Conservation (phyloP, 2,888 invertebrate genomes). For the Periphyllus acericola region DNA sequence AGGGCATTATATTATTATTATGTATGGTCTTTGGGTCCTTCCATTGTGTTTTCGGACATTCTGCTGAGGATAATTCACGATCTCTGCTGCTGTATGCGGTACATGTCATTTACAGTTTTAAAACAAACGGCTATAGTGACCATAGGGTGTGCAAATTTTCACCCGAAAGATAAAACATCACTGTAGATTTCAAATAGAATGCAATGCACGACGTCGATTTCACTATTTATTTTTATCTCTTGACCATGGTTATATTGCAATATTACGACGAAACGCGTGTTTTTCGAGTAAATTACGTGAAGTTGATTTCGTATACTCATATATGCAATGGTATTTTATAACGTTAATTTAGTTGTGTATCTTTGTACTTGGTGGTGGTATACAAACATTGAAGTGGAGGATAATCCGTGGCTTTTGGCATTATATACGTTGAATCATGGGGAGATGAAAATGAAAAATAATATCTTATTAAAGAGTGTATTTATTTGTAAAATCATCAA, state of each 20-base stretch:
- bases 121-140: conserved; percentile 13
- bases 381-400: too few species aligned
- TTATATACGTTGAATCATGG: too few species aligned
- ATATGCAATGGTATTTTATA: too few species aligned
- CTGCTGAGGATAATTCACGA: conserved; percentile 49
- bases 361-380: too few species aligned
- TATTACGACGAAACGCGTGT: too few species aligned
- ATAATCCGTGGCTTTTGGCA: too few species aligned
- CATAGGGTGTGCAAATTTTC: background rate
- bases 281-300: too few species aligned
- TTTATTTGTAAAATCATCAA: too few species aligned
- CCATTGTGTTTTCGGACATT: conserved; percentile 48
- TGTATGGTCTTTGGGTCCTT: conserved; percentile 47
- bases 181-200: background rate
- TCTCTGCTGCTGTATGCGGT: background rate
- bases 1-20: conserved; percentile 37
- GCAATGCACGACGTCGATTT: background rate
- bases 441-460: too few species aligned
- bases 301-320: too few species aligned
- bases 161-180: background rate
- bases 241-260: background rate
- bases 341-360: too few species aligned
- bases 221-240: background rate
- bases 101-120: conserved; percentile 59
- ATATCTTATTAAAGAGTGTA: too few species aligned